Evolutionary conservation across 1,140 invertebrate genomes (phyloP).

Genomic region (Danaus plexippus): DNA sequence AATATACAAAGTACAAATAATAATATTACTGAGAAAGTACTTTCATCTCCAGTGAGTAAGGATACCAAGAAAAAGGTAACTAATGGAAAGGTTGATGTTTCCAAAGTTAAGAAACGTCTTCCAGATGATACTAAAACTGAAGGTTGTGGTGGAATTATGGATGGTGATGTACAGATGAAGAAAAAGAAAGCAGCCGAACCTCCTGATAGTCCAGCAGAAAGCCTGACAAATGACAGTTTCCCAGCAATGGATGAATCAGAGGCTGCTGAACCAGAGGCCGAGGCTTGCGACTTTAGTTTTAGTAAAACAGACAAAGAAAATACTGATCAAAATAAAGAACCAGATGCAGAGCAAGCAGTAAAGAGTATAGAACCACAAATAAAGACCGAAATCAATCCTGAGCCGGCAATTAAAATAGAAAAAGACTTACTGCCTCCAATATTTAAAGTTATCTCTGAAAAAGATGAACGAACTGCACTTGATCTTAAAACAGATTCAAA

Average conservation of each 20-base stretch:
- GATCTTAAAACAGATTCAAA: conserved; percentile 58
- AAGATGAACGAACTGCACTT: conserved; percentile 49
- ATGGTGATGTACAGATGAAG: conserved; percentile 76
- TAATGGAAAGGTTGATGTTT: conserved; percentile 75
- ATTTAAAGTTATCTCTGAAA: conserved; percentile 47
- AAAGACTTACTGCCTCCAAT: conserved; percentile 47
- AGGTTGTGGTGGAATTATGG: conserved; percentile 59
- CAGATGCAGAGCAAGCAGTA: conserved; percentile 45
- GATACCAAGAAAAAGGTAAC: conserved; percentile 77
- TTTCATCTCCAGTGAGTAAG: conserved; percentile 73
- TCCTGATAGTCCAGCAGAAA: conserved; percentile 83
- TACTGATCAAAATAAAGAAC: conserved; percentile 62
- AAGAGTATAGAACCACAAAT: conserved; percentile 40
- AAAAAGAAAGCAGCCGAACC: conserved; percentile 80
- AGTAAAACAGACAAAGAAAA: conserved; percentile 61
- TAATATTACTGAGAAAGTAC: conserved; percentile 64
- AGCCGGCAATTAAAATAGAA: conserved; percentile 49
- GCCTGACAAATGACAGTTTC: conserved; percentile 85
- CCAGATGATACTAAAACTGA: conserved; percentile 72
- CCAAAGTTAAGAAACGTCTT: conserved; percentile 81
- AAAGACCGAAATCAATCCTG: conserved; percentile 45
- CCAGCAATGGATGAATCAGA: conserved; percentile 84
- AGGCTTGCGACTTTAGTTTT: conserved; percentile 69
- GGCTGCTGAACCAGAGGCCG: conserved; percentile 74
- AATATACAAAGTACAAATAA: conserved; percentile 62